These are phyloP conservation scores for Micrasema longulum DNA, from an alignment of 1,140 invertebrate species.

Conservation along the genomic window DNA sequence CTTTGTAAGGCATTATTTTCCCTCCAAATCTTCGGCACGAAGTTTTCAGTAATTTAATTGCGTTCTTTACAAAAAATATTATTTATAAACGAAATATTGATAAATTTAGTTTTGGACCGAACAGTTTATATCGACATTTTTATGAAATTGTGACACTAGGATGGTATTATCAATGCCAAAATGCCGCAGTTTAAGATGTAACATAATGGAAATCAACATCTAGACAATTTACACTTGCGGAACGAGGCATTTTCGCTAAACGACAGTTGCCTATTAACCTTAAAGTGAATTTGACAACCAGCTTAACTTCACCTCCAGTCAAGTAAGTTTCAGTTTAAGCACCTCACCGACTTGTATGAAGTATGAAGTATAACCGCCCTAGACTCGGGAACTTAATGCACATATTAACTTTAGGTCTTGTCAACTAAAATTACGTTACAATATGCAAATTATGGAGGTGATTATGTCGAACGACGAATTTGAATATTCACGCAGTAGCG, in stretches of 20 bases:
- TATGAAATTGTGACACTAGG: no score
- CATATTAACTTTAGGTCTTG: conserved; percentile 54
- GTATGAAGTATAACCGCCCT: conserved; percentile 15
- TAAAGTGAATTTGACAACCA: conserved; percentile 50
- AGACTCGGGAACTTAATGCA: conserved; percentile 52
- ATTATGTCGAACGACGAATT: conserved; percentile 36
- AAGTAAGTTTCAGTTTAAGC: conserved; percentile 44
- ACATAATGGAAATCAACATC: no score
- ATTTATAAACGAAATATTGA: no score
- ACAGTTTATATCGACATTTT: no score
- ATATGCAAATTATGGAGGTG: conserved; percentile 51
- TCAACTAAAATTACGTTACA: conserved; percentile 53
- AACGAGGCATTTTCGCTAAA: conserved; percentile 26
- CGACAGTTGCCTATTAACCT: conserved; percentile 39
- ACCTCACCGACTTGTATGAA: conserved; percentile 33
- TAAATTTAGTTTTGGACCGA: no score
- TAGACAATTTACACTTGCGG: background rate
- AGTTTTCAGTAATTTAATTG: no score
- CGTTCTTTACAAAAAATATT: no score
- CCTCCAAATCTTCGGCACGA: no score
- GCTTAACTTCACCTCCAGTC: conserved; percentile 43
- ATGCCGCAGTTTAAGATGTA: no score
- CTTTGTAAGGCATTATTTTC: no score
- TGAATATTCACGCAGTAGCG: conserved; percentile 28
- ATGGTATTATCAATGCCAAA: no score